Evolutionary conservation across 2,888 invertebrate species (phyloP), one percentile per base, ranked within the genome.

Genomic region (Imbricaverruca yamaguchii): DNA sequence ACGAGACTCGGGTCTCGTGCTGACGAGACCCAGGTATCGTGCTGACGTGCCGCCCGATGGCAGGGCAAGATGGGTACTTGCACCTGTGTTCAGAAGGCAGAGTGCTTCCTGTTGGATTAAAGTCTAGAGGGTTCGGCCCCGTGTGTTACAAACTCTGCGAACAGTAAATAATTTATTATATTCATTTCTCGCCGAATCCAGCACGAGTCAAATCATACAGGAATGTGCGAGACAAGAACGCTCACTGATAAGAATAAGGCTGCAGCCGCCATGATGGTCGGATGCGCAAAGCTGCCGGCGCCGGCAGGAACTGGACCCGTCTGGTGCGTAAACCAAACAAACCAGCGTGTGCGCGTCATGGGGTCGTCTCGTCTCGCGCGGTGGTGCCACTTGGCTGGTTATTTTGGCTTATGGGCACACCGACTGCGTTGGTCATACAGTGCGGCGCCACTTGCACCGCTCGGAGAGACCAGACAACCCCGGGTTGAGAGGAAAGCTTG

Each of bases 181-280:
- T 59, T 15, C 59, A 21, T 11, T 74, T 18, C 18, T 18, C 74
- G 69, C 7, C 69, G 74, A 21, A 53, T 23, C 74, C 53, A 13
- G 53, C 74, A 53, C 74, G 74, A 74, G 74, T 74, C 18, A 74
- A 74, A 74, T 53, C 53, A 74, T 74, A 39, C 74, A 53, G 74
- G 74, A 74, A 74, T 74, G 74, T 74, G 74, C 74, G 53, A 53
- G 74, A 67, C 67, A 67, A 23, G 53, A 53, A 18, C 23, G 53
- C 53, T 59, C 59, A 15, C 59, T n/a, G 12, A 59, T 15, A 59
- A 57, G 15, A 59, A 7, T 13, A 11, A 0, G 59, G 0, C 59
- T 59, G 11, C 1, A 7, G 59, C 11, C 11, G 12, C 15, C 15
- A 15, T 7, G 15, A 9, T 39, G 39, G 39, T 39, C 69, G 13